Percentiles rank a stretch among this genome's conserved stretches.
phyloP scores from a whole-genome alignment of 37 sponge, comb jelly and placozoan genomes.

The Haliclona indistincta region DNA sequence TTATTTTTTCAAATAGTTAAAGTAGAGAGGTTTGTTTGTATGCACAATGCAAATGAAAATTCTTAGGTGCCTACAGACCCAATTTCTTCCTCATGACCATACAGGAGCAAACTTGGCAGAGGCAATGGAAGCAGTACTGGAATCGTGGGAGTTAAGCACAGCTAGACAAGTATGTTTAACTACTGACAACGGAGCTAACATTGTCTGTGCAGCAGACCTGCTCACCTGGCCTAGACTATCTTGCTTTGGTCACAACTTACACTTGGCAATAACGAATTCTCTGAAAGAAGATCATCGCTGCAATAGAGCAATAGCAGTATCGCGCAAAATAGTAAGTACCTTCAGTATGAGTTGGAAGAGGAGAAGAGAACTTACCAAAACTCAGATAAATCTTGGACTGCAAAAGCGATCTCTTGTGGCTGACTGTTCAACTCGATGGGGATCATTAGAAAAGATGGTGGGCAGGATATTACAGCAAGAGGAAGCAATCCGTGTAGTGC shows the following conservation, averaged over 20 bases:
- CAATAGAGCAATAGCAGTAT: conserved; percentile 12
- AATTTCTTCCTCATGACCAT: conserved; percentile 38
- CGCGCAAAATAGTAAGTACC: conserved; percentile 21
- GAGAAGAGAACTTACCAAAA: conserved; percentile 13
- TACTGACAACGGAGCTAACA: conserved; percentile 41
- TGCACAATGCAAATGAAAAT: no score
- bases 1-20: no score
- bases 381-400: conserved; percentile 14
- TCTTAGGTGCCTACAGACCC: conserved; percentile 30
- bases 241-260: conserved; percentile 48
- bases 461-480: conserved; percentile 33
- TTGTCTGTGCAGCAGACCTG: not conserved
- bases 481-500: conserved; percentile 22
- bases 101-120: conserved; percentile 37
- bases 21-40: no score
- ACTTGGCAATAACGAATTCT: conserved; percentile 31
- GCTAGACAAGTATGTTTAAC: conserved; percentile 33
- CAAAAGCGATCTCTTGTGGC: conserved; percentile 21
- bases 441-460: conserved; percentile 35
- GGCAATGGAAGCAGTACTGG: conserved; percentile 11
- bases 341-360: conserved; percentile 29
- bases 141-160: conserved; percentile 13
- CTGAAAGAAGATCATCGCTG: conserved; percentile 8
- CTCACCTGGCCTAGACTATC: conserved; percentile 18
- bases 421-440: conserved; percentile 41